These are phyloP conservation scores for Burhinus bistriatus DNA, from an alignment of 2,113 vertebrate species.

Conservation along the genomic window DNA sequence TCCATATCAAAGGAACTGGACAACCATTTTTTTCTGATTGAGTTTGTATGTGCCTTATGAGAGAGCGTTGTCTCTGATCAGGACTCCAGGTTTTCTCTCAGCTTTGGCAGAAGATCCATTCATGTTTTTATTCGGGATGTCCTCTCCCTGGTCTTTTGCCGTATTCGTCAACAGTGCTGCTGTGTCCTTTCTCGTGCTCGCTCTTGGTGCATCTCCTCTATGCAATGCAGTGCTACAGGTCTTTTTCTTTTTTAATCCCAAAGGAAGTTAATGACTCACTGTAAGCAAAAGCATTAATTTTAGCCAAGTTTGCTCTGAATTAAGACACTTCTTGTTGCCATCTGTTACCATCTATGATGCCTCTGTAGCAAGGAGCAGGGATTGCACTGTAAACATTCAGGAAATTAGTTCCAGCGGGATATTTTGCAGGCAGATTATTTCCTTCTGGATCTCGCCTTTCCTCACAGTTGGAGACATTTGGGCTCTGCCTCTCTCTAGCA, in stretches of 20 bases:
- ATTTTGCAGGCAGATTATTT: conserved; percentile 54
- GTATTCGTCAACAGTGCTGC: not conserved
- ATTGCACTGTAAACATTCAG: conserved; percentile 43
- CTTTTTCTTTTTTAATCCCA: not conserved
- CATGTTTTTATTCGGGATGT: not conserved
- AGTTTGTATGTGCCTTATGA: conserved; percentile 28
- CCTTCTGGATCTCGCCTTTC: conserved; percentile 48
- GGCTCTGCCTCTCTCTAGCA: not conserved
- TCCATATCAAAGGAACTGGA: conserved; percentile 30
- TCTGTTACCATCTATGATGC: conserved; percentile 50
- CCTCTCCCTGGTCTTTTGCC: not conserved
- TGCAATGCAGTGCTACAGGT: not conserved
- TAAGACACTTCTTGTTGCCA: conserved; percentile 53
- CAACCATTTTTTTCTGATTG: not conserved
- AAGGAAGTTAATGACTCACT: conserved; percentile 57
- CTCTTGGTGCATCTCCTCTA: not conserved
- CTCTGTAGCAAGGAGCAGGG: conserved; percentile 35
- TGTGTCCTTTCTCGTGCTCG: not conserved
- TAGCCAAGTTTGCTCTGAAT: conserved; percentile 55
- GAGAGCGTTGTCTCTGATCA: not conserved
- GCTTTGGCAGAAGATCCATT: conserved; percentile 36
- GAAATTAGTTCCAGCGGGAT: conserved; percentile 58
- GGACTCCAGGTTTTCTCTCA: conserved; percentile 38
- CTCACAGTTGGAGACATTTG: not conserved
- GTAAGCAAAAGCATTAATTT: conserved; percentile 49